Evolutionary conservation across 2,797 vertebrate genomes (phyloP), one percentile per base, ranked within the genome.

Genomic region (Epinephelus awoara): DNA sequence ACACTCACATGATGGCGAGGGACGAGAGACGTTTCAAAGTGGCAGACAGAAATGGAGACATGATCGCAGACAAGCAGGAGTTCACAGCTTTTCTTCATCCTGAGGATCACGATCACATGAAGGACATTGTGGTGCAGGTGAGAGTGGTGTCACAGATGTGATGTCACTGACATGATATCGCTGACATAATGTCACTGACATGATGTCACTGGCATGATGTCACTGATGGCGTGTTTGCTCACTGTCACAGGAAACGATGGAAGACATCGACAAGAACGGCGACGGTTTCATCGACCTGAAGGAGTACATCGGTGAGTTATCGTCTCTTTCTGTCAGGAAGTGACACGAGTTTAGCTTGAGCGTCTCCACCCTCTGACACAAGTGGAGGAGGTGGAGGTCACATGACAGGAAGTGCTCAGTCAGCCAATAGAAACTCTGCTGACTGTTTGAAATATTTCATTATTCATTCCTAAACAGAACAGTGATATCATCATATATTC

Each of bases 231-330:
- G 13, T 38, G 46, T 38, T 38, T 62, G 11, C 50, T 76, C 34
- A 7, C 34, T 63, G 14, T 54, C 58, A 42, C 74, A 99, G 98
- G 98, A 99, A 91, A 98, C 97, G 0, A 97, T 99, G 88, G 97
- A 98, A 71, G 97, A 99, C 90, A 97, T 98, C 9, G 98, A 99
- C 91, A 97, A 97, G 93, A 96, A 99, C 15, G 95, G 95, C 1
- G 97, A 98, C 14, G 97, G 98, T 7, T 95, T 97, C 89, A 98
- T 99, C 10, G 95, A 98, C 83, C 85, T 98, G 65, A 94, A 97
- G 49, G 97, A 99, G 40, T 98, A 98, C 86, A 98, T 99, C 1
- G 97, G 98, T 98, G 50, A 82, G 51, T 34, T 8, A 34, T 34
- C 6, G 6, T 34, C 34, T 34, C 7, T 8, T 8, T 34, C 46